Conservation (phyloP, 2,888 invertebrate genomes). For the Hymenopus coronatus region DNA sequence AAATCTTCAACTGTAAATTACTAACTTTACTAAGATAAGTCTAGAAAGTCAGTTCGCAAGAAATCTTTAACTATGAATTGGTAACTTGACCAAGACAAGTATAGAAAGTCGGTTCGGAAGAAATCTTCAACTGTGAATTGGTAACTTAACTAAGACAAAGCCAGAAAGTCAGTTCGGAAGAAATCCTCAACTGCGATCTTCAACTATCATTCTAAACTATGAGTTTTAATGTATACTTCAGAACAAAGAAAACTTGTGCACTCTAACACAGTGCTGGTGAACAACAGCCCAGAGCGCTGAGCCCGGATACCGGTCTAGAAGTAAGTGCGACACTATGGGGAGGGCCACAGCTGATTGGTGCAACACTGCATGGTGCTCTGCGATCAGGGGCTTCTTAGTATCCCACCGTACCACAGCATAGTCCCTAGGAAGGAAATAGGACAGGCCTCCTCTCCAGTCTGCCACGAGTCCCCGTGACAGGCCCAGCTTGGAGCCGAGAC, state of each 20-base stretch:
- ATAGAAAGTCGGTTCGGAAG: too few species aligned
- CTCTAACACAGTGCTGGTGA: constrained; percentile 1
- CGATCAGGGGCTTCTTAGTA: constrained; percentile 43
- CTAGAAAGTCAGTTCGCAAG: too few species aligned
- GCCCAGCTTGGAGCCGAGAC: constrained; percentile 48
- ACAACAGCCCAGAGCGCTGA: constrained; percentile 25
- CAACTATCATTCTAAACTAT: neutral
- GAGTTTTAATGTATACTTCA: neutral
- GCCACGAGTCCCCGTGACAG: constrained; percentile 46
- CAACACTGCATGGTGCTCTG: constrained; percentile 39
- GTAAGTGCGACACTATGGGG: constrained; percentile 15
- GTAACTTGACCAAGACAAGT: too few species aligned
- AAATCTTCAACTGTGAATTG: too few species aligned
- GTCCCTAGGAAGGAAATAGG: constrained; percentile 49
- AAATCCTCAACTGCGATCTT: neutral
- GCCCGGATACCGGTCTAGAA: constrained; percentile 6
- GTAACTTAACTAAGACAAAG: too few species aligned
- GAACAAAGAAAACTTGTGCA: constrained; percentile 4
- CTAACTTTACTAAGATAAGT: too few species aligned
- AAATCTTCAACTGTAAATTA: too few species aligned
- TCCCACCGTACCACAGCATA: constrained; percentile 50
- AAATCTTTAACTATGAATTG: too few species aligned
- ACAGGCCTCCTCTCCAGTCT: constrained; percentile 47
- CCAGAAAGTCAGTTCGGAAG: too few species aligned
- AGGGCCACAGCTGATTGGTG: constrained; percentile 38